Conservation (phyloP, 1,140 invertebrate species). For the Drosophila carrolli region DNA sequence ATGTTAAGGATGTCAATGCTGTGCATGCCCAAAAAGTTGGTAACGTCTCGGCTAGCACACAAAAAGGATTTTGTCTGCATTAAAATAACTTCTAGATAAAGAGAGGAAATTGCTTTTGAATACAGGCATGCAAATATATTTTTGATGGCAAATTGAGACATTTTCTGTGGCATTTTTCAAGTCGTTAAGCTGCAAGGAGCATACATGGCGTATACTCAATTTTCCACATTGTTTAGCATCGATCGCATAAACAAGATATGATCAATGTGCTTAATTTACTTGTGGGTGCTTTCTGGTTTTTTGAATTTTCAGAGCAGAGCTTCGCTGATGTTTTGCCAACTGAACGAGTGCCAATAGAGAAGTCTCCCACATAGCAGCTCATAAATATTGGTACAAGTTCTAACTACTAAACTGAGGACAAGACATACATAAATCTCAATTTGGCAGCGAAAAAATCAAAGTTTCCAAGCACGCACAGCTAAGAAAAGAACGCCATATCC, state of each 20-base stretch:
- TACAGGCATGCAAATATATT: constrained; percentile 20
- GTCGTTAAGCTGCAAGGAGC: constrained; percentile 33
- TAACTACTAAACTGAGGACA: constrained; percentile 31
- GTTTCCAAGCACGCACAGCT: constrained; percentile 57
- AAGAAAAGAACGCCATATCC: constrained; percentile 8
- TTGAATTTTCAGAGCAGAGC: background rate
- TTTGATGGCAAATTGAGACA: constrained; percentile 64
- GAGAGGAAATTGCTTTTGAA: constrained; percentile 66
- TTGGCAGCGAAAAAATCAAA: constrained; percentile 47
- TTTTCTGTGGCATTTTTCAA: constrained; percentile 33
- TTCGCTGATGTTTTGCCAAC: constrained; percentile 20
- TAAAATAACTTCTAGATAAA: constrained; percentile 70
- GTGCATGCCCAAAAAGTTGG: constrained; percentile 48
- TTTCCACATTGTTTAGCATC: constrained; percentile 34
- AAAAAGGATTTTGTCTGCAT: constrained; percentile 57
- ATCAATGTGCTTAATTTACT: constrained; percentile 22
- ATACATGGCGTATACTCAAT: constrained; percentile 29
- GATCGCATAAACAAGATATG: constrained; percentile 2
- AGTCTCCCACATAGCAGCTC: constrained; percentile 39
- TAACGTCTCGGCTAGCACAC: constrained; percentile 22
- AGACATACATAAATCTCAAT: constrained; percentile 54
- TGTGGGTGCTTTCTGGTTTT: background rate
- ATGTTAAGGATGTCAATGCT: constrained; percentile 14
- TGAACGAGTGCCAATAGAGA: constrained; percentile 26
- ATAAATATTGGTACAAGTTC: constrained; percentile 36